Evolutionary conservation across 2,888 invertebrate species (phyloP).

Genomic region (Archaeoteleia sp.): DNA sequence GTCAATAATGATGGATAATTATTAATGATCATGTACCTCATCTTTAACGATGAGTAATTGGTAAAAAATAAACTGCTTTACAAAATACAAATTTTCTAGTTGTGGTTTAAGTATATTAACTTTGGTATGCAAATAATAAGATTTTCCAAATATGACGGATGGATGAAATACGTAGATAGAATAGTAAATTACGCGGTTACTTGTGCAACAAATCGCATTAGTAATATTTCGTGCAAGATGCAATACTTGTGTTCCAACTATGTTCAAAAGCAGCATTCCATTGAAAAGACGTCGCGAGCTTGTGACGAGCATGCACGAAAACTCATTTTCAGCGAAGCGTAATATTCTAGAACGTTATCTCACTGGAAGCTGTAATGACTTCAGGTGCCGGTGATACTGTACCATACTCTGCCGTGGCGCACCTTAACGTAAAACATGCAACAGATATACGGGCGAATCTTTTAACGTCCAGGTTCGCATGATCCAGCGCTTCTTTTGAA

Average conservation of each 20-base stretch:
- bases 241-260: constrained; percentile 3
- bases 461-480: constrained; percentile 47
- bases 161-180: too few species aligned
- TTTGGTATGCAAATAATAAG: too few species aligned
- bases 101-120: too few species aligned
- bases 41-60: too few species aligned
- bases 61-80: too few species aligned
- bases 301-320: constrained; percentile 44
- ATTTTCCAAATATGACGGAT: too few species aligned
- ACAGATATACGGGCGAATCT: constrained; percentile 34
- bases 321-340: constrained; percentile 58
- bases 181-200: constrained; percentile 13
- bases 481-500: constrained; percentile 58
- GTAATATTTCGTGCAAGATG: constrained; percentile 14
- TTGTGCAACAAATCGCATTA: background rate
- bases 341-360: constrained; percentile 55
- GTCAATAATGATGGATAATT: too few species aligned
- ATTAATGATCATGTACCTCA: too few species aligned
- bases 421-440: constrained; percentile 30
- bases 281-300: constrained; percentile 16
- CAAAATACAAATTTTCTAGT: too few species aligned
- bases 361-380: constrained; percentile 37
- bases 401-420: constrained; percentile 24
- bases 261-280: constrained; percentile 23
- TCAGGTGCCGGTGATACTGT: constrained; percentile 30